Evolutionary conservation across 2,113 vertebrate genomes (phyloP).

Genomic region (Hippocampus abdominalis): DNA sequence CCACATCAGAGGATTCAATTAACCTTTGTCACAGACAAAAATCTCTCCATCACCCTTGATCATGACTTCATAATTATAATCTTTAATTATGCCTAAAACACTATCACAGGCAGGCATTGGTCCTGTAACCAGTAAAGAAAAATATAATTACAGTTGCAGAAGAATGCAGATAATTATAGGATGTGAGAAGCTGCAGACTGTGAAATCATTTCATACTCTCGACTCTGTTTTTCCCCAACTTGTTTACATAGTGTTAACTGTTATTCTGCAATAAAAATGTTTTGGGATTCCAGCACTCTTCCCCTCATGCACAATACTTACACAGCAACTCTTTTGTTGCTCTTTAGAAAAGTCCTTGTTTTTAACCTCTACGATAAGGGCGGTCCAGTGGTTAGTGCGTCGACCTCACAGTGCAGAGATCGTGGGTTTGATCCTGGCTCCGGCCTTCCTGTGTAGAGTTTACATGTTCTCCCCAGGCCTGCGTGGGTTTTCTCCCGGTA

Average conservation of each 20-base stretch:
- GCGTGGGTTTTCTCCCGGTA: too few relatives aligned
- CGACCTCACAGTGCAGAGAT: too few relatives aligned
- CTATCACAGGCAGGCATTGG: conserved; percentile 56
- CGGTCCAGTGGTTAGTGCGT: neutral
- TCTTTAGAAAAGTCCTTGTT: conserved; percentile 48
- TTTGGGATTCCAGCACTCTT: conserved; percentile 33
- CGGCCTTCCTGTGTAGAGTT: too few relatives aligned
- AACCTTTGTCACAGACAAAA: conserved; percentile 52
- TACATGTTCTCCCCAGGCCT: too few relatives aligned
- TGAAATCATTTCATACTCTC: conserved; percentile 62
- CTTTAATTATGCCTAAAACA: conserved; percentile 70
- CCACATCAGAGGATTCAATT: conserved; percentile 44
- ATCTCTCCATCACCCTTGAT: conserved; percentile 39
- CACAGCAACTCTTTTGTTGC: conserved; percentile 2
- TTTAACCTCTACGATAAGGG: conserved; percentile 20
- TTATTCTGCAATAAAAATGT: conserved; percentile 54
- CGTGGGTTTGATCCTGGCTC: too few relatives aligned
- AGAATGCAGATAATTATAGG: conserved; percentile 76
- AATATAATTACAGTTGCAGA: conserved; percentile 67
- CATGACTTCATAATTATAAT: conserved; percentile 57
- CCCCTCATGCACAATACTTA: neutral
- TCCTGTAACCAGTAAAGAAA: conserved; percentile 72
- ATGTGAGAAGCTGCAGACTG: conserved; percentile 60
- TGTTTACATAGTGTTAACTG: conserved; percentile 71
- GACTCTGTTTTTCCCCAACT: conserved; percentile 49